Evolutionary conservation across 2,113 vertebrate species (phyloP).

Genomic region (Empidonax traillii): DNA sequence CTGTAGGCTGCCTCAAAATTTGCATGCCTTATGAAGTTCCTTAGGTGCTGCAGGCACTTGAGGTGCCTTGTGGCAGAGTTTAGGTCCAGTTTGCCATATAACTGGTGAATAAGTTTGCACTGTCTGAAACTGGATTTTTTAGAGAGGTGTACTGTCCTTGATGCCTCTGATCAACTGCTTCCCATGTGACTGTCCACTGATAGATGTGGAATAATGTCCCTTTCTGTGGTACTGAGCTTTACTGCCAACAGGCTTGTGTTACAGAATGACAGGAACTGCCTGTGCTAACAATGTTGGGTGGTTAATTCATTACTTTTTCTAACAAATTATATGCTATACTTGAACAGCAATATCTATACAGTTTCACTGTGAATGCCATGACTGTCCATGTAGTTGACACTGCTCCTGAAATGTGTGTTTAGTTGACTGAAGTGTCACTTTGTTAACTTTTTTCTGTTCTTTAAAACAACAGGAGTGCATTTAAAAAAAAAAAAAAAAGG

Average conservation of each 20-base stretch:
- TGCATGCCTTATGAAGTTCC: not conserved
- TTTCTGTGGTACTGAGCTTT: not conserved
- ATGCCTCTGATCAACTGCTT: not conserved
- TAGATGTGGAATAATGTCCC: not conserved
- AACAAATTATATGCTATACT: not conserved
- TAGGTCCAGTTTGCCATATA: not conserved
- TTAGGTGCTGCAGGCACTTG: not conserved
- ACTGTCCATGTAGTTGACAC: accelerated
- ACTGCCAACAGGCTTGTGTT: not conserved
- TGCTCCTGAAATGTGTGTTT: not conserved
- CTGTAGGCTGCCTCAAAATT: not conserved
- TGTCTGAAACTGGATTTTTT: not conserved
- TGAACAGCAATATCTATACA: not conserved
- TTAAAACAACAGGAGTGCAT: not conserved
- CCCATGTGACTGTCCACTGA: not conserved
- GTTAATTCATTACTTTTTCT: not conserved
- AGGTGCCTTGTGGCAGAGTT: not conserved
- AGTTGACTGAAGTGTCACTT: not conserved
- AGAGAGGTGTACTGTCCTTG: not conserved
- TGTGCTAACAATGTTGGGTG: not conserved
- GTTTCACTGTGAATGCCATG: not conserved
- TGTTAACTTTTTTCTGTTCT: not conserved
- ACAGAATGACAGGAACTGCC: not conserved
- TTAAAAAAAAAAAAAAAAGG: not conserved
- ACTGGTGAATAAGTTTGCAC: not conserved